Percentiles rank a stretch among this genome's conserved stretches.
phyloP scores from a whole-genome alignment of 2,888 invertebrate genomes.

The Machimus rusticus region DNA sequence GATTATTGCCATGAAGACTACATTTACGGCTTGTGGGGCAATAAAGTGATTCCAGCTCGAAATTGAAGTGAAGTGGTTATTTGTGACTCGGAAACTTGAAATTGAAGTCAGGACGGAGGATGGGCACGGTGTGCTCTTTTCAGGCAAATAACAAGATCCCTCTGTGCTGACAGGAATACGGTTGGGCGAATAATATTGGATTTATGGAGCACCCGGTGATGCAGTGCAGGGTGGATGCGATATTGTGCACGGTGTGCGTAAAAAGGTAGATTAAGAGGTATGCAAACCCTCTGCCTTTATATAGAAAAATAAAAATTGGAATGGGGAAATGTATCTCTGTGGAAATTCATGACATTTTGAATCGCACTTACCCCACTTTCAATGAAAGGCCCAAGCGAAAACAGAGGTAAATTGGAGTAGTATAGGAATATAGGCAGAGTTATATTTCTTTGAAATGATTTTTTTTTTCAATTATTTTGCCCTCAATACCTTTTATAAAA shows the following conservation, averaged over 20 bases:
- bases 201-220: not conserved
- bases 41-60: conserved; percentile 5
- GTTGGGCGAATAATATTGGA: not conserved
- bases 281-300: not conserved
- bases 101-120: not conserved
- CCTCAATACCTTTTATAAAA: not conserved
- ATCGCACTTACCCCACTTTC: not conserved
- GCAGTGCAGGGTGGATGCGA: not conserved
- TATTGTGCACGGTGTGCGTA: not conserved
- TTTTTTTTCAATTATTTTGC: not conserved
- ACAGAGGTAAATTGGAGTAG: not conserved
- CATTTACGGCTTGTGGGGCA: not conserved
- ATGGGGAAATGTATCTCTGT: not conserved
- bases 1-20: conserved; percentile 16
- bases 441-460: not conserved
- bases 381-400: not conserved
- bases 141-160: not conserved
- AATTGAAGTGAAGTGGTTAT: conserved; percentile 1
- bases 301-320: not conserved
- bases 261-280: not conserved
- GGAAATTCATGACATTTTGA: not conserved
- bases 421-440: not conserved
- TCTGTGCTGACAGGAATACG: not conserved
- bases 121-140: not conserved
- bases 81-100: not conserved